Evolutionary conservation across 1,140 invertebrate genomes (phyloP), one percentile per base, ranked within the genome.

Genomic region (Drosophila biarmipes): DNA sequence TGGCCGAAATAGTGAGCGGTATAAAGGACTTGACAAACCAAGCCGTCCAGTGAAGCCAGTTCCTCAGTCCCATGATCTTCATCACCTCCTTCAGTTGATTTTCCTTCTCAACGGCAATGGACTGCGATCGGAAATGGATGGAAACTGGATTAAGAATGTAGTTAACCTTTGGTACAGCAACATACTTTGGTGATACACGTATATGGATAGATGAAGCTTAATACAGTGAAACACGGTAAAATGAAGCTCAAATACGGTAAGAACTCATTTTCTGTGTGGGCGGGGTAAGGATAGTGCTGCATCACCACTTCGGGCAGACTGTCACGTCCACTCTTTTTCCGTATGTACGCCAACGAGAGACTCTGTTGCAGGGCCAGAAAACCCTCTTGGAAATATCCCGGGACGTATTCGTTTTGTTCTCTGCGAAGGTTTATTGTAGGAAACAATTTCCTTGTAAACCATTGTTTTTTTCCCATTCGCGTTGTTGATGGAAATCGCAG

Each of bases 21-120:
- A 95, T 91, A 73, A 97, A 95, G 51, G 95, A 94, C 79, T 97
- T 96, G 21, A 95, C 92, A 87, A 97, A 97, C 96, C 97, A 97
- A 1, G 96, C 96, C 2, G 94, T 90, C 96, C 96, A 97, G 80
- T 97, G 96, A 19, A 97, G 78, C 95, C 96, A 97, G 71, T 95
- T 96, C n/a, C 94, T 94, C 11, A 98, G 90, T 4, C 97, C 97
- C 96, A 97, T 97, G 90, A 97, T 96, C 90, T 96, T 97, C 96
- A 97, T 97, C 0, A 96, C 95, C 93, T 97, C 96, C 92, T 95
- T 95, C 7, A 95, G 73, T 67, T 95, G 95, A 63, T 93, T 92
- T 73, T 95, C 94, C 80, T 95, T 95, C 73, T 95, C 94, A 0
- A 91, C 91, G 6, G 94, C 94, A 31, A 95, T 93, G 27, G 92